phyloP scores from a whole-genome alignment of 2,113 vertebrate species.

The Urocynchramus pylzowi region DNA sequence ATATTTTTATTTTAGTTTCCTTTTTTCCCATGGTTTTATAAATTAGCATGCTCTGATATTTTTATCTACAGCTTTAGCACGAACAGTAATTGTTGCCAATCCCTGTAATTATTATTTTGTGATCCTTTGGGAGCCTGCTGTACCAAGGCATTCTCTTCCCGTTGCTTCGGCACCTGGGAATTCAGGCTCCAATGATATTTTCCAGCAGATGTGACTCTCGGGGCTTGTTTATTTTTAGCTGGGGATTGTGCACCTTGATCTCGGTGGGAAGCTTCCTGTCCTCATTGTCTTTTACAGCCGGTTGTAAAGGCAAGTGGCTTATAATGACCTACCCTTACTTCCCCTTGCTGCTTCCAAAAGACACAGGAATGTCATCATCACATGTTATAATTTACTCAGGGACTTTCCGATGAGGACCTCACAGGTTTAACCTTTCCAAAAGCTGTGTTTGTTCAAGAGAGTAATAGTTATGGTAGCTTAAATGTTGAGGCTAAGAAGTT shows the following conservation, averaged over 20 bases:
- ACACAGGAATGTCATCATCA: slow-evolving; percentile 69
- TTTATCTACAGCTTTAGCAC: not conserved
- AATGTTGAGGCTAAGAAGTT: not conserved
- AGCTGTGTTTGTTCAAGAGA: slow-evolving; percentile 49
- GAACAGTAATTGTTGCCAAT: not conserved
- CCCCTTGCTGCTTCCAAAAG: slow-evolving; percentile 58
- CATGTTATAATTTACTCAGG: slow-evolving; percentile 62
- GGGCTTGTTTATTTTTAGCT: slow-evolving; percentile 68
- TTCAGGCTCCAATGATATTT: slow-evolving; percentile 58
- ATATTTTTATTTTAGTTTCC: not conserved
- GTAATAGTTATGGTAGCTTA: not conserved
- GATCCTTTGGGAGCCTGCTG: not conserved
- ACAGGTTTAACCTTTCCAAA: slow-evolving; percentile 61
- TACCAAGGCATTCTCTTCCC: slow-evolving; percentile 38
- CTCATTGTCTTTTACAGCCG: slow-evolving; percentile 68
- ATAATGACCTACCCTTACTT: slow-evolving; percentile 66
- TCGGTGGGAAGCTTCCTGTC: slow-evolving; percentile 71
- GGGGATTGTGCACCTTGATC: slow-evolving; percentile 68
- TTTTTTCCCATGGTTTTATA: not conserved
- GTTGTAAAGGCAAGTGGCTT: slow-evolving; percentile 70
- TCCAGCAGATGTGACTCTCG: slow-evolving; percentile 67
- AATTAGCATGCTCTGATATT: not conserved
- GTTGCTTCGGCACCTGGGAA: slow-evolving; percentile 61
- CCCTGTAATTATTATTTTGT: slow-evolving; percentile 24
- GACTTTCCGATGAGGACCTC: slow-evolving; percentile 68